Evolutionary conservation across 2,888 invertebrate genomes (phyloP).

Genomic region (Nomada fucata): DNA sequence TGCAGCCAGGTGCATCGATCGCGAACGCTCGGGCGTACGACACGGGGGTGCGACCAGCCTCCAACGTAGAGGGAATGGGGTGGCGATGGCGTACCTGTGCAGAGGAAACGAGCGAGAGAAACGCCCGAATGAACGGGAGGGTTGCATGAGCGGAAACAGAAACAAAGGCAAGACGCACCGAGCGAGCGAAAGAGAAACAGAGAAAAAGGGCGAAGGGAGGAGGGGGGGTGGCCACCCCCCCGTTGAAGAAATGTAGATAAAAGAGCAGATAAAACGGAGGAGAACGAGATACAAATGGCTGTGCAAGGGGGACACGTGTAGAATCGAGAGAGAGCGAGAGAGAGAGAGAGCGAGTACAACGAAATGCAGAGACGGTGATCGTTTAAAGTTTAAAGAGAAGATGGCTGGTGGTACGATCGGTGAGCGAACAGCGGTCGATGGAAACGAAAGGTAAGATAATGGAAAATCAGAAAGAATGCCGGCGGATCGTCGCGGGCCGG

Average conservation of each 20-base stretch:
- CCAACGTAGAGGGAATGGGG: background rate
- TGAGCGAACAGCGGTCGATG: constrained; percentile 26
- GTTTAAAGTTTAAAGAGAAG: constrained; percentile 12
- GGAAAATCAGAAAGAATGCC: constrained; percentile 65
- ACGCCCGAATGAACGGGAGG: background rate
- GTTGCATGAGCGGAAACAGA: constrained; percentile 22
- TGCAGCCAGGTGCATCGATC: constrained; percentile 63
- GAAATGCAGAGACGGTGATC: constrained; percentile 22
- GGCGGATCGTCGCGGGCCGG: constrained; percentile 37
- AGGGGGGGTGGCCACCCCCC: background rate
- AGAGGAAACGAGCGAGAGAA: constrained; percentile 4
- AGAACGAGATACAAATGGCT: constrained; percentile 40
- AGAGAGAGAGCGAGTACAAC: background rate
- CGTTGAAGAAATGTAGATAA: background rate
- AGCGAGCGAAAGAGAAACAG: constrained; percentile 29
- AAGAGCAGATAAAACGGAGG: constrained; percentile 18
- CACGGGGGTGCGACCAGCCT: constrained; percentile 6
- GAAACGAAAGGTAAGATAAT: constrained; percentile 67
- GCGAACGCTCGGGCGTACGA: constrained; percentile 23
- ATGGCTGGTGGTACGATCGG: constrained; percentile 25
- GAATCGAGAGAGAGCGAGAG: background rate
- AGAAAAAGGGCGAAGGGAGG: background rate
- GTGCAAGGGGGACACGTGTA: constrained; percentile 22
- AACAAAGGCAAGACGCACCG: constrained; percentile 28
- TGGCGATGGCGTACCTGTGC: constrained; percentile 12